Evolutionary conservation across 2,888 invertebrate genomes (phyloP).

Genomic region (Actias luna): DNA sequence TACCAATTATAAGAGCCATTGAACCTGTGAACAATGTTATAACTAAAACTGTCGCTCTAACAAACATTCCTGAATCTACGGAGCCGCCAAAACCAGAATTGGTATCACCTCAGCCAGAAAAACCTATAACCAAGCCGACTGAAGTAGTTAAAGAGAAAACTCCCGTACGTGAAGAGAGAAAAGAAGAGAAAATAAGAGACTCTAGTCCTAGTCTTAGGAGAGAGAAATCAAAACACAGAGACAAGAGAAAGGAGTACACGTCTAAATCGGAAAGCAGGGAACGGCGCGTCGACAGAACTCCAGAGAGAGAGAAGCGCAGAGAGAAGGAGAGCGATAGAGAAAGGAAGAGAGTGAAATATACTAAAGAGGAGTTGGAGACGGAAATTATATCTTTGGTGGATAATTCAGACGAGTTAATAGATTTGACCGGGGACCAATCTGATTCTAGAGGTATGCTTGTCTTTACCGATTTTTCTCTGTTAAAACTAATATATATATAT

Average conservation of each 20-base stretch:
- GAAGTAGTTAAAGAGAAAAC: conserved; percentile 25
- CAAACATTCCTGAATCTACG: conserved; percentile 34
- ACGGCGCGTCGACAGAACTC: conserved; percentile 35
- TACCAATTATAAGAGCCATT: conserved; percentile 42
- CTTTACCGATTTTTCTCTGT: too few species aligned
- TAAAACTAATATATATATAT: too few species aligned
- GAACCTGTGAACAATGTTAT: conserved; percentile 26
- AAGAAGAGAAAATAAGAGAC: conserved; percentile 25
- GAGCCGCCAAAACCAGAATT: conserved; percentile 32
- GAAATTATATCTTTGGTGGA: conserved; percentile 74
- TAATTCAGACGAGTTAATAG: conserved; percentile 80
- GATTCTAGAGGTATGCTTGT: conserved; percentile 71
- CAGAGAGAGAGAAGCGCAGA: conserved; percentile 39
- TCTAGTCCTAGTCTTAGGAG: conserved; percentile 32
- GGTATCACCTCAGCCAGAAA: conserved; percentile 20
- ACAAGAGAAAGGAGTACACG: conserved; percentile 51
- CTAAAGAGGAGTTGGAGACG: conserved; percentile 51
- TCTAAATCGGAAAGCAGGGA: conserved; percentile 56
- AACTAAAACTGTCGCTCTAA: conserved; percentile 21
- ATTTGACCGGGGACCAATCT: conserved; percentile 79
- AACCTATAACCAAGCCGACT: conserved; percentile 21
- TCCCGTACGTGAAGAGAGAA: conserved; percentile 25
- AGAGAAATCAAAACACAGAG: conserved; percentile 55
- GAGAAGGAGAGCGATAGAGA: conserved; percentile 45
- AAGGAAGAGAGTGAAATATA: conserved; percentile 40